Percentiles rank a stretch among this genome's conserved stretches.
phyloP scores from a whole-genome alignment of 37 sponge, comb jelly and placozoan species.

The Halichondria panicea region DNA sequence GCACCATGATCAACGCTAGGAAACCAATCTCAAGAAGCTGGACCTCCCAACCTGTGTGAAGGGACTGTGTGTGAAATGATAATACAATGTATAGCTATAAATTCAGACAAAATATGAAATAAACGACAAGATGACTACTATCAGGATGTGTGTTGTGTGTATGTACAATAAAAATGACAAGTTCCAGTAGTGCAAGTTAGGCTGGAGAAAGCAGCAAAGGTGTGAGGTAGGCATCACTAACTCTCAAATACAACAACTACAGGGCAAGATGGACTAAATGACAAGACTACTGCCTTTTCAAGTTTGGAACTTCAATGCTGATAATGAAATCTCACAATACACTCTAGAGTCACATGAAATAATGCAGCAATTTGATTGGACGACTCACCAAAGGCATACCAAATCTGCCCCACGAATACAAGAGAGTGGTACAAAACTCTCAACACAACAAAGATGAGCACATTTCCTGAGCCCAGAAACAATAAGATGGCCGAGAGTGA shows the following conservation, averaged over 20 bases:
- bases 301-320: neutral
- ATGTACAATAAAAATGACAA: neutral
- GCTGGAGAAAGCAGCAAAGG: neutral
- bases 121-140: neutral
- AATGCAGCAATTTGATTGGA: too few species aligned
- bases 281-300: neutral
- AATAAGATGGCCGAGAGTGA: slow-evolving; percentile 58
- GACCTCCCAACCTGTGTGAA: slow-evolving; percentile 87
- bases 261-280: neutral
- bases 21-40: slow-evolving; percentile 95
- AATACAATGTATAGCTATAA: neutral
- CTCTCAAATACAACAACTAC: neutral
- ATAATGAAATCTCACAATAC: neutral
- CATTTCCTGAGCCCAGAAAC: slow-evolving; percentile 83
- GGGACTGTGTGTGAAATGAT: neutral
- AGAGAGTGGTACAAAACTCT: slow-evolving; percentile 91
- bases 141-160: neutral
- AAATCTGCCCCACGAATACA: slow-evolving; percentile 86
- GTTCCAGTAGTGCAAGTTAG: neutral
- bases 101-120: neutral
- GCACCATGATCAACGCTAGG: slow-evolving; percentile 85
- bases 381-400: slow-evolving; percentile 39
- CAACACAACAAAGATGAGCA: slow-evolving; percentile 57
- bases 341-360: too few species aligned
- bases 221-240: neutral